Percentiles rank a stretch among this genome's conserved stretches.
These are phyloP conservation scores for Himalopsyche phryganea DNA, from an alignment of 1,140 invertebrate species.

Conservation along the genomic window DNA sequence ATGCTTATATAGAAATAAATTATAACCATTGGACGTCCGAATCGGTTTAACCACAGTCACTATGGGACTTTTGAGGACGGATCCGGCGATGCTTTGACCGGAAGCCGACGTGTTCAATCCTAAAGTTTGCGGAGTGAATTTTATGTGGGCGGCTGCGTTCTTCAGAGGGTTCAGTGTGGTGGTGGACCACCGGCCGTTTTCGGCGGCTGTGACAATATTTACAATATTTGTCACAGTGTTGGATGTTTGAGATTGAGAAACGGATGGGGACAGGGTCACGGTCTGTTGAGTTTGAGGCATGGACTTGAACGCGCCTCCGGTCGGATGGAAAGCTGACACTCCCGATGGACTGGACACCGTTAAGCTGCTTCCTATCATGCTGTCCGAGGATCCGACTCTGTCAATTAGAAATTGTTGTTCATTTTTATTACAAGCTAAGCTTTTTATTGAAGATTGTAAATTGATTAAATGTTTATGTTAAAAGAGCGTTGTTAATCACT, in stretches of 20 bases:
- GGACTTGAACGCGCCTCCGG: constrained; percentile 82
- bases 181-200: constrained; percentile 28
- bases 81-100: constrained; percentile 14
- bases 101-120: constrained; percentile 5
- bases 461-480: too few relatives aligned
- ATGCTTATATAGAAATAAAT: too few relatives aligned
- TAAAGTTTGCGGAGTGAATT: constrained; percentile 26
- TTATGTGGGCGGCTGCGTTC: constrained; percentile 19
- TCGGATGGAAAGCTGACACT: constrained; percentile 79
- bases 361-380: constrained; percentile 43
- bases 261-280: constrained; percentile 16
- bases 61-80: constrained; percentile 29
- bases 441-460: neutral
- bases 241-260: constrained; percentile 6
- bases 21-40: constrained; percentile 18
- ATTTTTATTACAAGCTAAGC: neutral
- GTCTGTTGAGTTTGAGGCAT: constrained; percentile 58
- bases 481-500: too few relatives aligned
- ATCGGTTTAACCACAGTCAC: constrained; percentile 31
- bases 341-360: constrained; percentile 67
- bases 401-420: constrained; percentile 32
- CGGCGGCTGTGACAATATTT: constrained; percentile 36
- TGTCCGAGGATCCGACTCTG: constrained; percentile 54
- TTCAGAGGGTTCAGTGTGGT: constrained; percentile 18
- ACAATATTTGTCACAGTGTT: constrained; percentile 17